These are phyloP conservation scores for Halcyon malimbica DNA, from an alignment of 2,113 vertebrate species.

Conservation along the genomic window DNA sequence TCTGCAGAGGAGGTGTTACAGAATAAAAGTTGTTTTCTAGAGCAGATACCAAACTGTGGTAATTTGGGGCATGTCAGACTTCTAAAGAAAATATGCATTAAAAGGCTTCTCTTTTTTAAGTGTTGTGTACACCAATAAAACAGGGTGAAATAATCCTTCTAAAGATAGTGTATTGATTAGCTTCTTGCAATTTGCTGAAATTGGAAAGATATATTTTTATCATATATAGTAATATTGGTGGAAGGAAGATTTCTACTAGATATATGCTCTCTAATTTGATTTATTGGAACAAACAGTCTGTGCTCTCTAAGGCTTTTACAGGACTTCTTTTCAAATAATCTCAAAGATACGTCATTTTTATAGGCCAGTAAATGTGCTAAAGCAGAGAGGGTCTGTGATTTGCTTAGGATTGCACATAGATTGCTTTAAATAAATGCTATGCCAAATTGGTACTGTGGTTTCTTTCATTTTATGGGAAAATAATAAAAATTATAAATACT, in stretches of 20 bases:
- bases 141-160: not conserved
- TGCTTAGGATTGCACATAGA: not conserved
- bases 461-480: not conserved
- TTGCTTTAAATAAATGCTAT: not conserved
- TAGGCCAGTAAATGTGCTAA: not conserved
- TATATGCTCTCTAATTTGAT: not conserved
- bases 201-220: not conserved
- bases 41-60: not conserved
- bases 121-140: not conserved
- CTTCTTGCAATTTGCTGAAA: not conserved
- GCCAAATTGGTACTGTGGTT: not conserved
- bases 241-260: not conserved
- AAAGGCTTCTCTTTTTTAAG: not conserved
- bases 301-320: not conserved
- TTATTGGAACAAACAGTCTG: not conserved
- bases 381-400: not conserved
- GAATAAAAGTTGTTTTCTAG: not conserved
- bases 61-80: not conserved
- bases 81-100: not conserved
- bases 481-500: not conserved
- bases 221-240: not conserved
- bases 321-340: not conserved
- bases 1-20: not conserved
- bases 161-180: not conserved
- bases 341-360: not conserved